Evolutionary conservation across 2,113 vertebrate species (phyloP), one percentile per base, ranked within the genome.

Genomic region (Serilophus lunatus): DNA sequence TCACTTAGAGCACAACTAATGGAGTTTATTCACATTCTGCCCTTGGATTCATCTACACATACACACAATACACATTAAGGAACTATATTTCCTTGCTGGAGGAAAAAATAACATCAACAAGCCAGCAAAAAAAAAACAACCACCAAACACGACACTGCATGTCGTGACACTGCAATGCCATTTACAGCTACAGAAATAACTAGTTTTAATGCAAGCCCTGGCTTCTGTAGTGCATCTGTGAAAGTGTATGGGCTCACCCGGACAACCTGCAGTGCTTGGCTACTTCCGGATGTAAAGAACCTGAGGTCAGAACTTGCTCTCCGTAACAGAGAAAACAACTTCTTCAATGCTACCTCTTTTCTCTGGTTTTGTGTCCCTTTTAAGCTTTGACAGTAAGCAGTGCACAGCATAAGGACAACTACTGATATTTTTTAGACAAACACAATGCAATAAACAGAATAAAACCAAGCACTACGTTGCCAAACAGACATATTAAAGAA

Each of bases 241-340:
- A 38, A 53, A 72, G 15, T 0, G 5, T 7, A 38, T 3, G 13
- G 64, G 50, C 40, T 65, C 54, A 16, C 8, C 2, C 2, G 28
- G 18, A 64, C 26, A 33, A 13, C n/a, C 36, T 51, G 23, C 54
- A 17, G 33, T 11, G 9, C 49, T 28, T 29, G 44, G 59, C 54
- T 74, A 4, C 14, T 74, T 53, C 64, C 40, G 42, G 18, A 65
- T 26, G 12, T 31, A 38, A 72, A 69, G 28, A 69, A 22, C 11
- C 13, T 28, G 3, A 14, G 22, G 7, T 66, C 24, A 86, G 23
- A 50, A 56, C 11, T 29, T 26, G 4, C 16, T 57, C 28, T 38
- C 22, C 31, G 3, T 10, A 82, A 13, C 15, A 22, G 7, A 78
- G 12, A 69, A 47, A 54, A 23, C 10, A 20, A 20, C 33, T 77